phyloP scores from a whole-genome alignment of 2,888 invertebrate species.

The Diadegma fenestrale region DNA sequence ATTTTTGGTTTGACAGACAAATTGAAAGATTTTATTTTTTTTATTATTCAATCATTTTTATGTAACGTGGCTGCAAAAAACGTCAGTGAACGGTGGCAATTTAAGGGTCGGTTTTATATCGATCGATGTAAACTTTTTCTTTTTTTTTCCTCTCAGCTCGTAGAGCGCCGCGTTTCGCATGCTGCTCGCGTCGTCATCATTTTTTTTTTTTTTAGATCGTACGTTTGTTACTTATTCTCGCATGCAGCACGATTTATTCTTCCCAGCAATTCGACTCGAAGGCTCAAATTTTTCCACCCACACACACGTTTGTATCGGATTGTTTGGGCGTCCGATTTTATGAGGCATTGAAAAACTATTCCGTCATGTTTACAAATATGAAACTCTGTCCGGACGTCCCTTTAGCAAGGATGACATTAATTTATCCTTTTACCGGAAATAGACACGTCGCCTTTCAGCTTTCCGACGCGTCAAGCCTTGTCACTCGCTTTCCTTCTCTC shows the following conservation, averaged over 20 bases:
- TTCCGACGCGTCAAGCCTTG: constrained; percentile 15
- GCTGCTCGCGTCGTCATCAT: background rate
- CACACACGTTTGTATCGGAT: background rate
- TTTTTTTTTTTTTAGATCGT: background rate
- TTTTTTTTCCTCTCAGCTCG: background rate
- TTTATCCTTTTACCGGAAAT: constrained; percentile 8
- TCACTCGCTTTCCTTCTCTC: background rate
- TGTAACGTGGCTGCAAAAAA: background rate
- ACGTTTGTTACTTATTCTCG: background rate
- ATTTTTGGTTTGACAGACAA: background rate
- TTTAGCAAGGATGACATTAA: constrained; percentile 23
- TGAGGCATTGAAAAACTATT: background rate
- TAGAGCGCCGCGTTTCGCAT: too few relatives aligned
- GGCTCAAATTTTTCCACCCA: background rate
- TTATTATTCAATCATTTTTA: background rate
- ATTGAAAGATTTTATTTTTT: too few relatives aligned
- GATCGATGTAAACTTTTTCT: background rate
- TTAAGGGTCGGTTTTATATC: background rate
- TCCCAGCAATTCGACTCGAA: constrained; percentile 4
- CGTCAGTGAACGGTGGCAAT: background rate
- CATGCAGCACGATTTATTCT: background rate
- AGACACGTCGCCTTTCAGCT: constrained; percentile 12
- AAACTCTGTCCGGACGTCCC: background rate
- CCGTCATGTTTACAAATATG: background rate
- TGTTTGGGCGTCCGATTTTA: background rate